Evolutionary conservation across 2,113 vertebrate species (phyloP).

Genomic region (Myrmecophaga tridactyla): DNA sequence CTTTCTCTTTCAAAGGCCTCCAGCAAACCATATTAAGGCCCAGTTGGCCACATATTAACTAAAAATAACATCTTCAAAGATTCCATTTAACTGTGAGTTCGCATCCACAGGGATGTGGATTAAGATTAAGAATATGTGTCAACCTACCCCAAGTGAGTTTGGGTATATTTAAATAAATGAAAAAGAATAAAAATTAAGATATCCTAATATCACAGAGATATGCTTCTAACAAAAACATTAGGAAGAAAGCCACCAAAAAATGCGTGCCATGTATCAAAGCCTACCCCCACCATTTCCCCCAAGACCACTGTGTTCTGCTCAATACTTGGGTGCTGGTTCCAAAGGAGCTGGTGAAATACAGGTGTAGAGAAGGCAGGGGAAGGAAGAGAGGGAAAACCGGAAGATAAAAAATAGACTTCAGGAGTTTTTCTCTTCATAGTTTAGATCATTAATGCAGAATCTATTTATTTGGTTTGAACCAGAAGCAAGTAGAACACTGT

Average conservation of each 20-base stretch:
- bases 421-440: not conserved
- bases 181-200: not conserved
- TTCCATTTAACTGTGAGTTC: too few relatives aligned
- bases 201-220: not conserved
- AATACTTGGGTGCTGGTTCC: not conserved
- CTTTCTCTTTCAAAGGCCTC: too few relatives aligned
- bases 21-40: too few relatives aligned
- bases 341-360: not conserved
- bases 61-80: too few relatives aligned
- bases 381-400: not conserved
- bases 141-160: not conserved
- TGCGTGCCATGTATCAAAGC: not conserved
- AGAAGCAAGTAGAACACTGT: slow-evolving; percentile 3
- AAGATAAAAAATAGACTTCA: not conserved
- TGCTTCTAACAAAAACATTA: slow-evolving; percentile 16
- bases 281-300: not conserved
- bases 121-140: too few relatives aligned
- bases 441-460: not conserved
- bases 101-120: too few relatives aligned
- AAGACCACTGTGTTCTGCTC: not conserved
- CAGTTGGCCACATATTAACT: too few relatives aligned
- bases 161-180: not conserved
- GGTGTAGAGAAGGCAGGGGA: not conserved
- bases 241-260: not conserved
- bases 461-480: slow-evolving; percentile 3